Conservation (phyloP, 1,140 invertebrate genomes). For the Chironomus striatipennis region DNA sequence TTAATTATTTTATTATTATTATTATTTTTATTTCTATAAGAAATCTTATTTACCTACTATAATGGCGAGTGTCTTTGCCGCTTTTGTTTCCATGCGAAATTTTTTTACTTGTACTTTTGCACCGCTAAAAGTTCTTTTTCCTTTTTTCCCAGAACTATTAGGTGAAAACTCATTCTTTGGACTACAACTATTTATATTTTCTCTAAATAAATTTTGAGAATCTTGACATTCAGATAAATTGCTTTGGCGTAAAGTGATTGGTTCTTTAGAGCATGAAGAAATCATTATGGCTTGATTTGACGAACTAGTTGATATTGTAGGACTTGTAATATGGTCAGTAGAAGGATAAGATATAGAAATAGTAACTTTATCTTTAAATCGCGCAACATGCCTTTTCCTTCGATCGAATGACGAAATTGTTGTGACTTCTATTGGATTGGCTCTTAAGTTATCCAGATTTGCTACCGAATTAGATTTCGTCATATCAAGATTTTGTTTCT, state of each 20-base stretch:
- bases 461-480: conserved; percentile 36
- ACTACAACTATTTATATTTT: background rate
- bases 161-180: background rate
- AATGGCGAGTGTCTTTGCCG: conserved; percentile 76
- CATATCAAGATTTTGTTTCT: conserved; percentile 35
- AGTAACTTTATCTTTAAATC: conserved; percentile 64
- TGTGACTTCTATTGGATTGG: background rate
- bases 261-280: conserved; percentile 16
- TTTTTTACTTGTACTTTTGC: conserved; percentile 48
- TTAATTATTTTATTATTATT: too few relatives aligned
- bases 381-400: conserved; percentile 31
- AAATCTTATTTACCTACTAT: conserved; percentile 56
- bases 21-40: background rate
- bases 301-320: conserved; percentile 33
- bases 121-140: conserved; percentile 38
- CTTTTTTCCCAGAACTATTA: conserved; percentile 37
- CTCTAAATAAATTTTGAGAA: background rate
- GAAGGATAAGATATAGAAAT: conserved; percentile 76
- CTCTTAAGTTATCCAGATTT: conserved; percentile 19
- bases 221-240: background rate
- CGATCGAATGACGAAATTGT: conserved; percentile 24
- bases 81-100: conserved; percentile 67
- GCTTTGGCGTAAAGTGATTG: background rate
- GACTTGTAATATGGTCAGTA: conserved; percentile 56
- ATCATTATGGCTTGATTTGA: conserved; percentile 34